Conservation (phyloP, 2,113 vertebrate species). For the Sinocyclocheilus grahami region DNA sequence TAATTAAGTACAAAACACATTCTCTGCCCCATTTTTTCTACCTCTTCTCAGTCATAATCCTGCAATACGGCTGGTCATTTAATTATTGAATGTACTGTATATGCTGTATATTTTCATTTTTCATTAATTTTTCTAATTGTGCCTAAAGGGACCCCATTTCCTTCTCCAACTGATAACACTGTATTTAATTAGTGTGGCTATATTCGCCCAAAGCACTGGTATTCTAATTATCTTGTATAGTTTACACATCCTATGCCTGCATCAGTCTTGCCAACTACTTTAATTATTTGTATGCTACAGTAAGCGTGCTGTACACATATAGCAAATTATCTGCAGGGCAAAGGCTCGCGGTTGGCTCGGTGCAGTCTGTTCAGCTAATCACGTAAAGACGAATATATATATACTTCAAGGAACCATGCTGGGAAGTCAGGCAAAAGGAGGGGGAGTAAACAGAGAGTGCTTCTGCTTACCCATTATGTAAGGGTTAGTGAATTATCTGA, state of each 20-base stretch:
- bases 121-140: constrained; percentile 43
- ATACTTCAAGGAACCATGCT: background rate
- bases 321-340: constrained; percentile 35
- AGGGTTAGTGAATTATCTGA: constrained; percentile 20
- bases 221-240: constrained; percentile 57
- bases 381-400: background rate
- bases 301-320: constrained; percentile 34
- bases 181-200: constrained; percentile 55
- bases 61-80: constrained; percentile 20
- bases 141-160: constrained; percentile 37
- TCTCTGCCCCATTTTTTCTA: constrained; percentile 12
- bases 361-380: constrained; percentile 28
- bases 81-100: background rate
- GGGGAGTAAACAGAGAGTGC: background rate
- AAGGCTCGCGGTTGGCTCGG: background rate
- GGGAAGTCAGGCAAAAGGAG: constrained; percentile 7
- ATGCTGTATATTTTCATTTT: background rate
- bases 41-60: constrained; percentile 9
- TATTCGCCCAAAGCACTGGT: constrained; percentile 47
- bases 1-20: constrained; percentile 60
- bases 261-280: constrained; percentile 38
- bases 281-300: constrained; percentile 61
- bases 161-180: constrained; percentile 46
- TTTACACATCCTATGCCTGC: constrained; percentile 43
- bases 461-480: background rate